Conservation (phyloP, 2,113 vertebrate genomes). For the Osmerus eperlanus region DNA sequence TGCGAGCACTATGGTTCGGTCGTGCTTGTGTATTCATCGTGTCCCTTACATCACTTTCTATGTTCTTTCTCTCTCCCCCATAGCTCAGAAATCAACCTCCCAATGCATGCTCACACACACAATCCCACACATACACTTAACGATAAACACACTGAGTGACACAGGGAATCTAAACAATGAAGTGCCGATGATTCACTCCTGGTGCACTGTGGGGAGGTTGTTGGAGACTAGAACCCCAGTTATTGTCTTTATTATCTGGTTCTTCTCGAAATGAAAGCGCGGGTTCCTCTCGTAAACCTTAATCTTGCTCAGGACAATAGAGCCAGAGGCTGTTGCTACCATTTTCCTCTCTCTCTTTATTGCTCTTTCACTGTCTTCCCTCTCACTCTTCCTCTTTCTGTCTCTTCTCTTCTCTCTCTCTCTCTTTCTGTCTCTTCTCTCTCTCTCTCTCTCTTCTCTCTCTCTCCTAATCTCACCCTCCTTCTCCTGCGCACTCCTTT, state of each 20-base stretch:
- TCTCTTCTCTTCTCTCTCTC: neutral
- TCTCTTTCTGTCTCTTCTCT: neutral
- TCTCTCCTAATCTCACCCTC: neutral
- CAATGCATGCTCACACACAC: neutral
- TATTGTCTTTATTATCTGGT: conserved; percentile 20
- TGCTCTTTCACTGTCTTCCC: conserved; percentile 6
- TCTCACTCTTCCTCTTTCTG: neutral
- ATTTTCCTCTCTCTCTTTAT: neutral
- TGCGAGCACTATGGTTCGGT: conserved; percentile 47
- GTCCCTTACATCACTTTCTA: conserved; percentile 12
- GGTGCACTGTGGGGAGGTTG: conserved; percentile 40
- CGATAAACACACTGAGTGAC: neutral
- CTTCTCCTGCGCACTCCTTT: neutral
- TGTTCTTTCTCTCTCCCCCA: conserved; percentile 12
- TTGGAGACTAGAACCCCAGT: conserved; percentile 30
- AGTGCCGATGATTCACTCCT: conserved; percentile 32
- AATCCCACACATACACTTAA: conserved; percentile 11
- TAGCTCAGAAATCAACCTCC: conserved; percentile 10
- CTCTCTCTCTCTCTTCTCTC: neutral
- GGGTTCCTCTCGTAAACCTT: conserved; percentile 30
- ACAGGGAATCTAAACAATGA: conserved; percentile 16
- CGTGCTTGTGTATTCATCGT: conserved; percentile 50
- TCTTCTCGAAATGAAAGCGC: conserved; percentile 28
- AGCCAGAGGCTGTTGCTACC: conserved; percentile 38
- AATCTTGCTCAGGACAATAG: conserved; percentile 63